Percentiles rank a stretch among this genome's conserved stretches.
These are phyloP conservation scores for Steinernema carpocapsae DNA, from an alignment of 2,888 invertebrate species.

Conservation along the genomic window DNA sequence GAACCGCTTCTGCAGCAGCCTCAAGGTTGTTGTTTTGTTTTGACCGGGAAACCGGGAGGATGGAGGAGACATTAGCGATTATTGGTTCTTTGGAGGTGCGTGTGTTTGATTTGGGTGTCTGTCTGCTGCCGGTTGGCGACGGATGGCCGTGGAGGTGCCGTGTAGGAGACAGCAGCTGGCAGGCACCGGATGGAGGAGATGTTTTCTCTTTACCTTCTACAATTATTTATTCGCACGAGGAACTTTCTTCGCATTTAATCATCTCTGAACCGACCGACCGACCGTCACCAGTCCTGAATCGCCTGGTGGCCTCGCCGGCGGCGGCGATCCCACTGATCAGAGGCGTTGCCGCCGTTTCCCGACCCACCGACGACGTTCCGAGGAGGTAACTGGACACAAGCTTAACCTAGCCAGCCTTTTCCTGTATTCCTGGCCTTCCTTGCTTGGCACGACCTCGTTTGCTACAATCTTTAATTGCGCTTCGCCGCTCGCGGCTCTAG, in stretches of 20 bases:
- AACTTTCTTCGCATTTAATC: conserved; percentile 28
- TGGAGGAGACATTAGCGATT: neutral
- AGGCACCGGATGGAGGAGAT: conserved; percentile 20
- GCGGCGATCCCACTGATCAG: conserved; percentile 16
- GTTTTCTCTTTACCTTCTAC: conserved; percentile 31
- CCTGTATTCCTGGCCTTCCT: neutral
- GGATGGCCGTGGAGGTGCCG: conserved; percentile 7
- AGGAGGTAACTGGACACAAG: no score
- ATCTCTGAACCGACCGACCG: neutral
- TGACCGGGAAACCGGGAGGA: neutral
- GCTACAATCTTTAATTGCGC: neutral
- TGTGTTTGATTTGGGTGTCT: conserved; percentile 14
- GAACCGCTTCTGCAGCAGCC: neutral
- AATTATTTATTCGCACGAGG: conserved; percentile 21
- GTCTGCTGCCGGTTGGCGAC: conserved; percentile 23
- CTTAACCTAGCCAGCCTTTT: neutral
- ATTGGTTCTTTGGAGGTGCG: conserved; percentile 19
- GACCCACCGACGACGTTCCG: neutral
- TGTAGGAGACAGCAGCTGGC: conserved; percentile 21
- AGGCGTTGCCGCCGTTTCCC: neutral
- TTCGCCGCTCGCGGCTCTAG: neutral
- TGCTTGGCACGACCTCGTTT: neutral
- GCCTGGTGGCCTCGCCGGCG: neutral
- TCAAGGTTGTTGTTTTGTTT: conserved; percentile 13
- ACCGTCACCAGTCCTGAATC: neutral